Percentiles rank a stretch among this genome's conserved stretches.
Conservation (phyloP, 2,113 vertebrate species). For the Onychorhynchus coronatus region DNA sequence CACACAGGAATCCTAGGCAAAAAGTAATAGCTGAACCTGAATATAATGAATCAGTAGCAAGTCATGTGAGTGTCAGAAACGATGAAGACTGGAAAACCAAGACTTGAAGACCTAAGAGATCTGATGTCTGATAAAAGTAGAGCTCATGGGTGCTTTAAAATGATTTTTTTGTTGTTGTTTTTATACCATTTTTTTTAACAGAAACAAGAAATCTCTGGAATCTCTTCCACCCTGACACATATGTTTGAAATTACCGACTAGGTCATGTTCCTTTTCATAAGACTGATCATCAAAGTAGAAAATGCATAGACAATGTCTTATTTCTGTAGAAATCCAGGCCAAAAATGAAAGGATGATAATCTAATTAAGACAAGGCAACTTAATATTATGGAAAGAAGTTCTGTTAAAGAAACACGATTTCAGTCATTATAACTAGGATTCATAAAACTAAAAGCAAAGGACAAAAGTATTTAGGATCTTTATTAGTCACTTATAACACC, state of each 20-base stretch:
- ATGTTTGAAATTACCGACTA: background rate
- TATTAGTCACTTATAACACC: background rate
- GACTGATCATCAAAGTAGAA: background rate
- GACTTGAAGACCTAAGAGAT: background rate
- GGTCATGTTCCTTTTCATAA: background rate
- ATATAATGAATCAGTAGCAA: background rate
- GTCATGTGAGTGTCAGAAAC: background rate
- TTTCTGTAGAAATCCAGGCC: background rate
- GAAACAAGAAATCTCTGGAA: background rate
- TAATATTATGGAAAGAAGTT: background rate
- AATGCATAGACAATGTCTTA: background rate
- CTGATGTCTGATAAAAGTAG: background rate
- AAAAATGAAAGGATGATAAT: background rate
- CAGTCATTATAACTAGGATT: background rate
- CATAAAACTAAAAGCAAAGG: background rate
- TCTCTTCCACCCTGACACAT: background rate
- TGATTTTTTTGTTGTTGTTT: background rate
- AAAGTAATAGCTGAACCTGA: background rate
- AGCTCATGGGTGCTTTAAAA: background rate
- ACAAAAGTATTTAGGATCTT: background rate
- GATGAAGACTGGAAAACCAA: background rate
- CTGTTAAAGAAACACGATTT: background rate
- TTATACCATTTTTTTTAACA: fast-evolving
- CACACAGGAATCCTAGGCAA: background rate
- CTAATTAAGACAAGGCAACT: background rate